Percentiles rank a stretch among this genome's conserved stretches.
Evolutionary conservation across 53 echinoderm and acorn worm genomes (phyloP).

Genomic region (Holothuria scabra): DNA sequence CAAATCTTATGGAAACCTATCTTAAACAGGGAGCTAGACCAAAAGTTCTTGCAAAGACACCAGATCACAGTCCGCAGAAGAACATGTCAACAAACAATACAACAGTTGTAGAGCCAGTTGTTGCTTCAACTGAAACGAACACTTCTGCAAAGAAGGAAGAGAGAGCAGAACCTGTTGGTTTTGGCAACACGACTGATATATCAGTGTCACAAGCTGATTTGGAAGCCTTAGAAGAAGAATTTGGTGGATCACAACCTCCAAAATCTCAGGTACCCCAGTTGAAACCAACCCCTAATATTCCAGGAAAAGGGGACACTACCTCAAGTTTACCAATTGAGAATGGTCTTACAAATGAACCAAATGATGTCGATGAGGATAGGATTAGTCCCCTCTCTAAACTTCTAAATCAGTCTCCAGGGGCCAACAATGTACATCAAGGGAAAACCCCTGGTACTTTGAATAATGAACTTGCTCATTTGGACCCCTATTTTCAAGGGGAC

Average conservation of each 20-base stretch:
- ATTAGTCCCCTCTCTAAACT: slow-evolving; percentile 80
- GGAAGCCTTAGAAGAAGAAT: slow-evolving; percentile 69
- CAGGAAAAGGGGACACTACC: slow-evolving; percentile 31
- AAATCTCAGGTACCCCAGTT: slow-evolving; percentile 1
- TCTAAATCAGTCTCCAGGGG: slow-evolving; percentile 55
- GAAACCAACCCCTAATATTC: background rate
- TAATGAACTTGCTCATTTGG: slow-evolving; percentile 88
- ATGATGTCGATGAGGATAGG: slow-evolving; percentile 29
- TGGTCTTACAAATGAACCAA: background rate
- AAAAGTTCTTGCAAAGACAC: slow-evolving; percentile 52
- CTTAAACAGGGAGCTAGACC: slow-evolving; percentile 88
- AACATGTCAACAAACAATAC: background rate
- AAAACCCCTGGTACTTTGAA: background rate
- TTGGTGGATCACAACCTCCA: background rate
- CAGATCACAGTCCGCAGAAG: background rate
- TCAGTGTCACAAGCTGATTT: slow-evolving; percentile 85
- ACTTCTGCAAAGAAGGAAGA: background rate
- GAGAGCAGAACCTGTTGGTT: slow-evolving; percentile 63
- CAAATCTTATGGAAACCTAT: slow-evolving; percentile 87
- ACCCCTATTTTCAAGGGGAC: slow-evolving; percentile 71
- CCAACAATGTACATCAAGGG: background rate
- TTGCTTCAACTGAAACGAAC: background rate
- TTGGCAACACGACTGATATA: slow-evolving; percentile 62
- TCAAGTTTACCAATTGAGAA: background rate
- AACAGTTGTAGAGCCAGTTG: background rate